Evolutionary conservation across 37 sponge, comb jelly and placozoan genomes (phyloP), one percentile per base, ranked within the genome.

Genomic region (Axinella damicornis): DNA sequence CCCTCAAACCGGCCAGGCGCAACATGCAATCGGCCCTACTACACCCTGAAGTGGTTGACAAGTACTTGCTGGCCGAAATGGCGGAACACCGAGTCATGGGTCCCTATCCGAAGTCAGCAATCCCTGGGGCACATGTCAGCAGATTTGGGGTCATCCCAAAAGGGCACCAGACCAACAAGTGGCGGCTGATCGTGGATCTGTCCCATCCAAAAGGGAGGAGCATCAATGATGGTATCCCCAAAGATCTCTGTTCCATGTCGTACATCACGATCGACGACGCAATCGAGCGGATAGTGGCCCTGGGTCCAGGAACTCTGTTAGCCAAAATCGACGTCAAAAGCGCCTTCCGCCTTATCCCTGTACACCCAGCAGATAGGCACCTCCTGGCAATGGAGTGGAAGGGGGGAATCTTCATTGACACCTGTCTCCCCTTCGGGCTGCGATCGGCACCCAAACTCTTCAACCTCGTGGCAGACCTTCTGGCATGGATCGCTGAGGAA

Each of bases 371-470:
- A 6, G 83, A 83, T 30, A 38, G 83, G 30, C 64, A 22, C 17
- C 63, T 71, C 22, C 57, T 83, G 35, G 83, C 61, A 0, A 83
- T 83, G 83, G 30, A 72, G 25, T 83, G 83, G 83, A 9, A 73
- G 28, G 74, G 83, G 1, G 64, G 6, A n/a, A 38, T 41, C 35
- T 83, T 37, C 65, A 36, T 83, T 16, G 83, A 83, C 35, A 73
- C 83, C 4, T 69, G 74, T 9, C 74, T 83, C 25, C 83, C 83
- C 12, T 83, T 83, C 39, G 74, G 83, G 1, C 74, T 83, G 20
- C 83, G 74, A 1, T 83, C 83, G 5, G 83, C 83, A 21, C 85
- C 76, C 2, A 84, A 75, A 69, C 57, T 74, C 5, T 84, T 84
- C 37, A 75, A n/a, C 32, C 58, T 34, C 25, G 15, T 84, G 27